Percentiles rank a stretch among this genome's conserved stretches.
These are phyloP conservation scores for Pterostichus niger DNA, from an alignment of 2,888 invertebrate genomes.

Conservation along the genomic window DNA sequence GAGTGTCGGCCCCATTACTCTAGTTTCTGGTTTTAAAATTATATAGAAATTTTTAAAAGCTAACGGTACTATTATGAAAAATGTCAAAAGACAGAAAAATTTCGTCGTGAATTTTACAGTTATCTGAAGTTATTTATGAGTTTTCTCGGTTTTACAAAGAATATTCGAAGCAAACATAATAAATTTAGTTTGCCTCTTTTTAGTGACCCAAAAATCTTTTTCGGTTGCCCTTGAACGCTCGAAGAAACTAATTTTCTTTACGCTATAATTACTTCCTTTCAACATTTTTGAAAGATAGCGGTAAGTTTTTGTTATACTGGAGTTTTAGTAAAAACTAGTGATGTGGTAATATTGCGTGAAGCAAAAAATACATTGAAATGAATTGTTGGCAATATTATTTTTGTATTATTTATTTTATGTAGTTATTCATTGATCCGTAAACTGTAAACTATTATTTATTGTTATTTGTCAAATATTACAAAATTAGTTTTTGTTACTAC, in stretches of 20 bases:
- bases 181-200: conserved; percentile 59
- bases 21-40: too few species aligned
- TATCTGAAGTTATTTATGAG: conserved; percentile 58
- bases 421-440: conserved; percentile 28
- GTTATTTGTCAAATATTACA: conserved; percentile 2
- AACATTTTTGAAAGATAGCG: conserved; percentile 47
- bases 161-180: conserved; percentile 62
- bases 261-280: conserved; percentile 57
- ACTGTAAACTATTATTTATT: conserved; percentile 15
- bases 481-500: conserved; percentile 27
- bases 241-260: conserved; percentile 62
- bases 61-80: conserved; percentile 51
- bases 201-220: conserved; percentile 58
- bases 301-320: conserved; percentile 35
- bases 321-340: conserved; percentile 16
- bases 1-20: not conserved
- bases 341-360: conserved; percentile 26
- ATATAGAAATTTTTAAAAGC: conserved; percentile 16
- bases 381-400: conserved; percentile 31
- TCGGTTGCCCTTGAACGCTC: conserved; percentile 56
- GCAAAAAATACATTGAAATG: conserved; percentile 34
- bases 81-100: conserved; percentile 52
- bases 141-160: conserved; percentile 56
- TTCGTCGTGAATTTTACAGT: conserved; percentile 47
- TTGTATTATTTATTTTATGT: conserved; percentile 36